Evolutionary conservation across 2,797 vertebrate species (phyloP).

Genomic region (Microcaecilia unicolor): DNA sequence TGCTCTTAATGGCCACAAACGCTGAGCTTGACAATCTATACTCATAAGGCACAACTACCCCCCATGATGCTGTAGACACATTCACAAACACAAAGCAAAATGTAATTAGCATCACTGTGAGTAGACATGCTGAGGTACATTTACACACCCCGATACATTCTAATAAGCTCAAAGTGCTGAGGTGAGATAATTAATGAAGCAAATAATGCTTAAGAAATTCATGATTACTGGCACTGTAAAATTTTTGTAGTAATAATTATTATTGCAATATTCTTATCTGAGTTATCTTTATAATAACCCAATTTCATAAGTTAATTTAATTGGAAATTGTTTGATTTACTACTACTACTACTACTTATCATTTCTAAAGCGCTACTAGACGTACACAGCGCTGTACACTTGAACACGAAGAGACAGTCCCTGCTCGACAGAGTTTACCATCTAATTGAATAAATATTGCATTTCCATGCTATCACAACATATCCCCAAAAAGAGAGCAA

Average conservation of each 20-base stretch:
- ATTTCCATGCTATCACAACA: too few relatives aligned
- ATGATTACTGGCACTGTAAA: background rate
- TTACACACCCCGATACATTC: background rate
- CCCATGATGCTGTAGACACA: background rate
- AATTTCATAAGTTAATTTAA: conserved; percentile 4
- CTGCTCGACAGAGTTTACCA: too few relatives aligned
- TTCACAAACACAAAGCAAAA: accelerated
- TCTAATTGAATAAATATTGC: too few relatives aligned
- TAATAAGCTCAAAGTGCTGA: background rate
- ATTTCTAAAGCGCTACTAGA: too few relatives aligned
- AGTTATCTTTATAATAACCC: conserved; percentile 7
- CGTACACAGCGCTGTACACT: too few relatives aligned
- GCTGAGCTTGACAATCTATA: too few relatives aligned
- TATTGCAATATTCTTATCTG: conserved; percentile 1
- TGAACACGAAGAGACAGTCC: too few relatives aligned
- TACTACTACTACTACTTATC: too few relatives aligned
- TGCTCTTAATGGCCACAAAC: too few relatives aligned
- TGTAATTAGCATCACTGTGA: background rate
- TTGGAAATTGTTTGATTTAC: conserved; percentile 15
- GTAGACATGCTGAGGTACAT: accelerated
- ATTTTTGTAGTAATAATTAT: conserved; percentile 16
- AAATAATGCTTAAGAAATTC: background rate
- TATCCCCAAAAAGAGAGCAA: too few relatives aligned
- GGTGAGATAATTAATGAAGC: background rate
- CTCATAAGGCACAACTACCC: too few relatives aligned